Base-by-base conservation (phyloP, 1,140 invertebrate species). In the Lutraria rhynchaena region DNA sequence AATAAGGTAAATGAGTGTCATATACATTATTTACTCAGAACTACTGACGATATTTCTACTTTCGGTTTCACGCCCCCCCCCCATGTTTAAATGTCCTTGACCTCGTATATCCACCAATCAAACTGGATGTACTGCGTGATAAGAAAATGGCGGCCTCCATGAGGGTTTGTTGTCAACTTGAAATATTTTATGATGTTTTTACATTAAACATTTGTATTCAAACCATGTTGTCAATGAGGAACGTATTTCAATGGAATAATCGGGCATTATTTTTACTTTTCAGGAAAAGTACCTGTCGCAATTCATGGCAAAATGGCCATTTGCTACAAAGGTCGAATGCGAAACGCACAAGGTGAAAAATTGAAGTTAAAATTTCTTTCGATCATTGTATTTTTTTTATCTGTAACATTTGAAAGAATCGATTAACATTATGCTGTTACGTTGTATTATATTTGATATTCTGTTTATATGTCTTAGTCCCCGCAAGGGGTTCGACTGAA, bases 271-370 rank as follows among this genome's bases (percentile, higher is more conserved):
- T 22, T 44, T 80, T 35, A 27, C 19, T 51, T 87, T 86, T 82
- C 85, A 89, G 88, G 83, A 81, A 27, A 81, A 49, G 33, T 83
- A 83, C 44, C 44, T 90, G 46, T 81, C 85, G 46, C 83, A 86
- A 63, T 81, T 90, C 63, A 87, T 87, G 49, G 90, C 88, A 87
- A 84, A 88, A 81, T 90, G 87, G 89, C 88, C 90, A 13, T 83
- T 89, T 73, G 69, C 57, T 35, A 81, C 77, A 83, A 87, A 83
- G 69, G 88, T 85, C 41, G 61, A 83, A 65, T 91, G 90, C 81
- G 90, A 91, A 51, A 53, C 84, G 29, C 58, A 71, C 33, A 88
- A 89, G 87, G 85, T 85, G 76, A 88, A 78, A 55, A 24, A 67
- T 61, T 57, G 24, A 17, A 9, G 7, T 31, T 27, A 31, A 5